phyloP scores from a whole-genome alignment of 2,888 invertebrate species.

The Anodontia alba region DNA sequence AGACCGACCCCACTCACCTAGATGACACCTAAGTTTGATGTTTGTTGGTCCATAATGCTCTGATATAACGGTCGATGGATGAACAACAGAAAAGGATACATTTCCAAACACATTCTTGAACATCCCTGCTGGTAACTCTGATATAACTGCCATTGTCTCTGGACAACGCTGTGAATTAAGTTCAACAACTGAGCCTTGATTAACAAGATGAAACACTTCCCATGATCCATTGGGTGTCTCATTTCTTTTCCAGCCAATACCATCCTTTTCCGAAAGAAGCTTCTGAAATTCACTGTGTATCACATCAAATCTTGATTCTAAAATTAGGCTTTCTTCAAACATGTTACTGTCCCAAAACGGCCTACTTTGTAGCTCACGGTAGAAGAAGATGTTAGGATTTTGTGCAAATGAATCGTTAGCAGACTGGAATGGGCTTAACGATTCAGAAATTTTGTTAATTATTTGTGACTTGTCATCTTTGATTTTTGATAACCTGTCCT shows the following conservation, averaged over 20 bases:
- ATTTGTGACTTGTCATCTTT: not conserved
- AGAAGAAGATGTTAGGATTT: conserved; percentile 61
- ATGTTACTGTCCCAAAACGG: conserved; percentile 33
- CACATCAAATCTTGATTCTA: conserved; percentile 28
- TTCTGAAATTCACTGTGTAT: conserved; percentile 62
- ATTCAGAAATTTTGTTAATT: not conserved
- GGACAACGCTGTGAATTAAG: conserved; percentile 75
- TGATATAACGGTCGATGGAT: conserved; percentile 76
- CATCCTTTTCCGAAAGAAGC: conserved; percentile 21
- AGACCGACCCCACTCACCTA: conserved; percentile 76
- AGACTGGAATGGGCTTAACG: not conserved
- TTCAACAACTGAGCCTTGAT: conserved; percentile 75
- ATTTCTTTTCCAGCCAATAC: conserved; percentile 74
- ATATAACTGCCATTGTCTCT: conserved; percentile 69
- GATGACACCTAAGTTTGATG: conserved; percentile 80
- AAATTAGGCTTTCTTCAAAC: conserved; percentile 35
- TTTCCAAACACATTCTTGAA: conserved; percentile 80
- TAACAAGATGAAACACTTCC: conserved; percentile 79
- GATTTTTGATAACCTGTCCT: not conserved
- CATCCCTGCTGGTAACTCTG: conserved; percentile 73
- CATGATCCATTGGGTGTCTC: conserved; percentile 75
- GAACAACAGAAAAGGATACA: conserved; percentile 81
- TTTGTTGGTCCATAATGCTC: conserved; percentile 83
- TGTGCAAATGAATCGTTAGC: conserved; percentile 27
- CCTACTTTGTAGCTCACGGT: conserved; percentile 18